phyloP scores from a whole-genome alignment of 2,113 vertebrate genomes.

The Tychaedon coryphoeus region DNA sequence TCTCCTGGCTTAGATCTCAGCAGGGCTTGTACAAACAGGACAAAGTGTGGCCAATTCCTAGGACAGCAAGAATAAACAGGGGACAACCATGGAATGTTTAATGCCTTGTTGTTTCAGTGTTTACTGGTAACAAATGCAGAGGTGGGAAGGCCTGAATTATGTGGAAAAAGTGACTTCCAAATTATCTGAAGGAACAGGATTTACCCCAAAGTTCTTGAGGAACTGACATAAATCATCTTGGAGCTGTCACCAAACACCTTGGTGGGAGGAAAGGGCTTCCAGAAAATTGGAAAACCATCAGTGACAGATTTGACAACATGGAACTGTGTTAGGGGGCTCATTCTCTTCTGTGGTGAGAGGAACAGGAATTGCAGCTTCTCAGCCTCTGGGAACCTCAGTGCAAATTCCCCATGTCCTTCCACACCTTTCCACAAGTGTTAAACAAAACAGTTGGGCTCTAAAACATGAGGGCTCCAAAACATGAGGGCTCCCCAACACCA shows the following conservation, averaged over 20 bases:
- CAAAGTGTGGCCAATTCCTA: not conserved
- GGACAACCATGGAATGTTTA: not conserved
- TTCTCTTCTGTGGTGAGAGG: not conserved
- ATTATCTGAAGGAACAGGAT: not conserved
- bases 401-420: not conserved
- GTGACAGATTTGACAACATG: not conserved
- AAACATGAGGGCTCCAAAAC: not conserved
- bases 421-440: not conserved
- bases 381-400: not conserved
- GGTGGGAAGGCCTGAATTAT: not conserved
- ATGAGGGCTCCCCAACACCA: not conserved
- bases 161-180: not conserved
- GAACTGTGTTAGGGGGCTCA: fast-evolving
- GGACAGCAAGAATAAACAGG: not conserved
- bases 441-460: not conserved
- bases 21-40: not conserved
- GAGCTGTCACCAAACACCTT: not conserved
- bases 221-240: not conserved
- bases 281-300: not conserved
- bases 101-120: not conserved
- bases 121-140: not conserved
- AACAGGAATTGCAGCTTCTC: not conserved
- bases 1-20: not conserved
- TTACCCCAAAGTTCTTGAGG: not conserved
- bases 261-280: not conserved